A percentile compares a stretch with the other conserved stretches of the same genome.
phyloP scores from a whole-genome alignment of 2,113 vertebrate species.

The Mobula hypostoma region DNA sequence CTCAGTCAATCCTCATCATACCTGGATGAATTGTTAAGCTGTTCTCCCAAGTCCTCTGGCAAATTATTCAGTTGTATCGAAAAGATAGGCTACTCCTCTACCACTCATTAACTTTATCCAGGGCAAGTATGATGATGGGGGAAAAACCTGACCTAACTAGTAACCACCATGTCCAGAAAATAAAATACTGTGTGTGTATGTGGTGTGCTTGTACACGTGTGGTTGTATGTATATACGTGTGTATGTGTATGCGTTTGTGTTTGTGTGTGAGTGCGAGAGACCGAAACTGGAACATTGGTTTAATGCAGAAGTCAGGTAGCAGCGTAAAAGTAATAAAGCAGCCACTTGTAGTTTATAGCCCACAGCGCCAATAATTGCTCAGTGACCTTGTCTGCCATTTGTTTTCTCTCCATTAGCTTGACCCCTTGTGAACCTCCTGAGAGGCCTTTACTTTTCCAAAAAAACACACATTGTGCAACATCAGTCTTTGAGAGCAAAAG shows the following conservation, averaged over 20 bases:
- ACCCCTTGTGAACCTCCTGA: not conserved
- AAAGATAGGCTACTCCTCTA: not conserved
- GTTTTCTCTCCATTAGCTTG: conserved; percentile 25
- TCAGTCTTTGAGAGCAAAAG: not conserved
- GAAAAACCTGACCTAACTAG: not conserved
- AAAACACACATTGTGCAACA: not conserved
- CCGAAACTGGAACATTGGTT: not conserved
- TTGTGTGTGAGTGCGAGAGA: not conserved
- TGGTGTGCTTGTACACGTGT: too few relatives aligned
- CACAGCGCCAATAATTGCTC: not conserved
- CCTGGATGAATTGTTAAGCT: not conserved
- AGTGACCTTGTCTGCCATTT: conserved; percentile 4
- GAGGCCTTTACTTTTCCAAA: not conserved
- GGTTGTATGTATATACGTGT: not conserved
- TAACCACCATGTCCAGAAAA: not conserved
- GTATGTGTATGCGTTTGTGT: not conserved
- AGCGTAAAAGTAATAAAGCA: not conserved
- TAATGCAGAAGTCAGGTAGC: not conserved
- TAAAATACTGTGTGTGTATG: not conserved
- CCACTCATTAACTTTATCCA: not conserved
- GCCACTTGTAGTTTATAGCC: conserved; percentile 26
- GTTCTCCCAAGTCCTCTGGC: not conserved
- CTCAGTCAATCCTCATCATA: too few relatives aligned
- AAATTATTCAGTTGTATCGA: not conserved
- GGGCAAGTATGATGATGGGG: not conserved